Evolutionary conservation across 2,888 invertebrate genomes (phyloP).

Genomic region (Nymphalis polychloros): DNA sequence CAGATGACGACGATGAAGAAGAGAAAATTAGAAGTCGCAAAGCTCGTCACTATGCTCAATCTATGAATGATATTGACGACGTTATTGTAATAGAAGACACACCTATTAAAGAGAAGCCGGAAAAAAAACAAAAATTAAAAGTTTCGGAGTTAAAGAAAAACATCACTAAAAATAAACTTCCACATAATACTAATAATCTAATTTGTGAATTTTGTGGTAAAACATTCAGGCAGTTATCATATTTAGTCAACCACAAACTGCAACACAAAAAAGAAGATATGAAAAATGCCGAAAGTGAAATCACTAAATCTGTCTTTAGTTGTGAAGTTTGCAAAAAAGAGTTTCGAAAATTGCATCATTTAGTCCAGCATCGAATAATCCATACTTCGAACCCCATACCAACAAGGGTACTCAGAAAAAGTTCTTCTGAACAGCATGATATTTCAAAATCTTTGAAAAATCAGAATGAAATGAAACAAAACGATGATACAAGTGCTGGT

Average conservation of each 20-base stretch:
- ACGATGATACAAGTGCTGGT: constrained; percentile 67
- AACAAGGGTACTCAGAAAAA: constrained; percentile 56
- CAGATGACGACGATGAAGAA: constrained; percentile 53
- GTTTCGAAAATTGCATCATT: constrained; percentile 74
- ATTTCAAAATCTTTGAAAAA: constrained; percentile 51
- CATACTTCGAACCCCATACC: constrained; percentile 56
- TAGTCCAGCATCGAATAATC: constrained; percentile 74
- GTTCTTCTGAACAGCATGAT: constrained; percentile 63
- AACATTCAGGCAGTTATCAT: constrained; percentile 73
- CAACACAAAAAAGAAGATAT: constrained; percentile 63
- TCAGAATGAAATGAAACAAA: constrained; percentile 47
- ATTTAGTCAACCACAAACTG: constrained; percentile 69
- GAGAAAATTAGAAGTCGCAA: constrained; percentile 55
- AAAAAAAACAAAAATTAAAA: constrained; percentile 48
- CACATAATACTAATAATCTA: constrained; percentile 50
- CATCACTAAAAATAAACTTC: constrained; percentile 36
- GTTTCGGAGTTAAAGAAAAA: constrained; percentile 49
- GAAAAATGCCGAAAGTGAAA: constrained; percentile 51
- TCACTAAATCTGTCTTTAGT: constrained; percentile 57
- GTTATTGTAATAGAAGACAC: constrained; percentile 64
- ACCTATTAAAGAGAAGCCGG: constrained; percentile 51
- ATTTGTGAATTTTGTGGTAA: constrained; percentile 76
- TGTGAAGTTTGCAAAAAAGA: constrained; percentile 77
- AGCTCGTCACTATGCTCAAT: constrained; percentile 56
- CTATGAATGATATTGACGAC: constrained; percentile 52